Conservation (phyloP, 1,140 invertebrate species). For the Apolygus lucorum region DNA sequence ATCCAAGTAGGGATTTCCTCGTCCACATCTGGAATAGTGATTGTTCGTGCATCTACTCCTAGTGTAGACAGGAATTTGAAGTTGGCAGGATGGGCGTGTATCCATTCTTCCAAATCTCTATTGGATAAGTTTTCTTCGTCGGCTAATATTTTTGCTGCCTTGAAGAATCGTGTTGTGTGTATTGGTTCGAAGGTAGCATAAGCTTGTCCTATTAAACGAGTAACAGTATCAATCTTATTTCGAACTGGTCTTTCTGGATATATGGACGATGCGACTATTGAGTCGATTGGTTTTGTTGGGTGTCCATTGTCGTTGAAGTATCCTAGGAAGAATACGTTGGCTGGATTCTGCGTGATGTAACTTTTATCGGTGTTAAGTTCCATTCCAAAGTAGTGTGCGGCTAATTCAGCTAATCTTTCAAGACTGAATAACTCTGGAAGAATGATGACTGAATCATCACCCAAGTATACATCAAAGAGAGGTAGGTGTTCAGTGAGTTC, state of each 20-base stretch:
- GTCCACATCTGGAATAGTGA: no score
- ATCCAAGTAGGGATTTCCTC: no score
- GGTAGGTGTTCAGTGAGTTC: background rate
- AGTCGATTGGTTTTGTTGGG: background rate
- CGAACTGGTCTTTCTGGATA: background rate
- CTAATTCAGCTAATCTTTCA: background rate
- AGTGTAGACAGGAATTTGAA: no score
- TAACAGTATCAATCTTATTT: background rate
- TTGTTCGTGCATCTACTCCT: no score
- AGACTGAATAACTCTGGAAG: background rate
- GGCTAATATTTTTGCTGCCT: background rate
- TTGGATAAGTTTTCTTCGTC: no score
- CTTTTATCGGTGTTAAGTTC: background rate
- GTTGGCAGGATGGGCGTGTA: no score
- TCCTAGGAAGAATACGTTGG: background rate
- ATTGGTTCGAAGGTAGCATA: background rate
- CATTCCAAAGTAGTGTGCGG: background rate
- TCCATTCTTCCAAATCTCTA: no score
- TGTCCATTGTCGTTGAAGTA: background rate
- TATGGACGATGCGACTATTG: background rate
- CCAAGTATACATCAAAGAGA: background rate
- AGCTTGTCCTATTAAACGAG: no score
- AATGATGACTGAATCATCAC: background rate
- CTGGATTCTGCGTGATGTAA: background rate
- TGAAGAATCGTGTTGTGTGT: background rate